A percentile compares a stretch with the other conserved stretches of the same genome.
Evolutionary conservation across 92 coral and sea anemone species (phyloP).

Genomic region (Zoanthus solanderi): DNA sequence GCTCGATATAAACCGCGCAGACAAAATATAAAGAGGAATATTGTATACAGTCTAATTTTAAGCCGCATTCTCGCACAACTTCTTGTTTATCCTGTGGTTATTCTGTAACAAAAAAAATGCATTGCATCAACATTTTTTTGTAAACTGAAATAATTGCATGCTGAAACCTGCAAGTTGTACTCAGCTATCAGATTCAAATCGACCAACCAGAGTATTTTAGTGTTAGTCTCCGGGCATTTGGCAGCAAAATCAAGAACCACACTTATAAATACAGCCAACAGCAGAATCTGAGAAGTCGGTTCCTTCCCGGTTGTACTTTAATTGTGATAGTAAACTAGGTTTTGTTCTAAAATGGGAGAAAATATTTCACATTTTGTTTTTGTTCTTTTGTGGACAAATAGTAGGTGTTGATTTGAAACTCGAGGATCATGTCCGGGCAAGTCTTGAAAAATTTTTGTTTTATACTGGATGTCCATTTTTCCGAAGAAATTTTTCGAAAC

Average conservation of each 20-base stretch:
- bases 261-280: not conserved
- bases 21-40: not conserved
- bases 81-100: not conserved
- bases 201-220: not conserved
- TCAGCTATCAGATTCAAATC: not conserved
- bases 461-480: not conserved
- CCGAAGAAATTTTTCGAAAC: no score
- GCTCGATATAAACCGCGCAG: not conserved
- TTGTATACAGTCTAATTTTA: not conserved
- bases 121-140: not conserved
- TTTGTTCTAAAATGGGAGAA: not conserved
- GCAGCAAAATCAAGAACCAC: not conserved
- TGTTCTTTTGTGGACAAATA: not conserved
- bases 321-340: not conserved
- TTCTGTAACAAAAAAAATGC: not conserved
- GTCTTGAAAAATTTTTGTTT: not conserved
- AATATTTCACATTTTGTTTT: not conserved
- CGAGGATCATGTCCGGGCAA: not conserved
- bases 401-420: not conserved
- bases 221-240: not conserved
- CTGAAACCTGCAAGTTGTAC: not conserved
- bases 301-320: not conserved
- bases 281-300: not conserved
- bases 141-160: not conserved
- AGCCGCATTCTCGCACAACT: conserved; percentile 1